Evolutionary conservation across 2,888 invertebrate species (phyloP).

Genomic region (Drosophila emarginata): DNA sequence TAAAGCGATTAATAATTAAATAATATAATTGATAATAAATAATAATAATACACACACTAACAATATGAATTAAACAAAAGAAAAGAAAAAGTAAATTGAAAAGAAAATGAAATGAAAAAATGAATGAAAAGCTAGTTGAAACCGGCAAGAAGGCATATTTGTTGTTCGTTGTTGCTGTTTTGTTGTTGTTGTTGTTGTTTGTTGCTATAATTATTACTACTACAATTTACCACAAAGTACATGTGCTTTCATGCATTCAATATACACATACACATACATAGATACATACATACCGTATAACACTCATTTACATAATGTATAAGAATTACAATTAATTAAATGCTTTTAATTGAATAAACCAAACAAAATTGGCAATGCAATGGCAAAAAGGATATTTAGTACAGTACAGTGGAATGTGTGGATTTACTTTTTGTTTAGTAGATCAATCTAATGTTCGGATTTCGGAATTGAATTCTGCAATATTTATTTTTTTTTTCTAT

Average conservation of each 20-base stretch:
- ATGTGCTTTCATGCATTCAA: not conserved
- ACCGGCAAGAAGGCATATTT: constrained; percentile 1
- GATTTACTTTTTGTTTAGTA: too few relatives aligned
- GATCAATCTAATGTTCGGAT: too few relatives aligned
- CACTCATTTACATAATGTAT: not conserved
- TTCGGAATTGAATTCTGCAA: too few relatives aligned
- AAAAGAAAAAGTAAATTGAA: not conserved
- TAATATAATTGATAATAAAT: too few relatives aligned
- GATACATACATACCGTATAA: too few relatives aligned
- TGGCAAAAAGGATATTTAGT: too few relatives aligned
- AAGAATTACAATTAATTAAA: not conserved
- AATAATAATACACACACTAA: not conserved
- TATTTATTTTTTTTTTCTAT: too few relatives aligned
- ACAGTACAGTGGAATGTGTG: too few relatives aligned
- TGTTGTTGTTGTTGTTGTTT: constrained; percentile 50
- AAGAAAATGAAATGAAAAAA: not conserved
- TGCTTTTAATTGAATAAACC: not conserved
- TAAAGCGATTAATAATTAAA: not conserved
- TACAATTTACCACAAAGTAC: not conserved
- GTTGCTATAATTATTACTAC: constrained; percentile 29
- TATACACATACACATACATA: constrained; percentile 3
- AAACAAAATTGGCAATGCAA: not conserved
- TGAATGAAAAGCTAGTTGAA: constrained; percentile 11
- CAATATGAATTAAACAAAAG: not conserved
- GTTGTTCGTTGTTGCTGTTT: constrained; percentile 2